These are phyloP conservation scores for Noctua janthe DNA, from an alignment of 2,888 invertebrate species.

Conservation along the genomic window DNA sequence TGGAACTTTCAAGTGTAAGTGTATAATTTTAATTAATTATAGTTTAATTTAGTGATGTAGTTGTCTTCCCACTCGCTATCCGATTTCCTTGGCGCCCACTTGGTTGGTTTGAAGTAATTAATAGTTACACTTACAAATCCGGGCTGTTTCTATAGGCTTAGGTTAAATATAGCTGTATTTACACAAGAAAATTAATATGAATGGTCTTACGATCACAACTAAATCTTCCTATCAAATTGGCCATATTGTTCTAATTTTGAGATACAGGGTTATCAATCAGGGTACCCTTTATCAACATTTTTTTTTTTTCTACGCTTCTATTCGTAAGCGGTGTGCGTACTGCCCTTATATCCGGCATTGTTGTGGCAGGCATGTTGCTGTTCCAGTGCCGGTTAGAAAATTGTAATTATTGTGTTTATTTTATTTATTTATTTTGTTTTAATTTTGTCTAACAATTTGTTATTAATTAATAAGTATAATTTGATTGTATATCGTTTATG, in stretches of 20 bases:
- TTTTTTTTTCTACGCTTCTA: too few species aligned
- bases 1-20: background rate
- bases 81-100: background rate
- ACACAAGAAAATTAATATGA: background rate
- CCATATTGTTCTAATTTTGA: background rate
- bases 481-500: too few species aligned
- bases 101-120: conserved; percentile 29
- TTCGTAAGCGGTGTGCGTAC: too few species aligned
- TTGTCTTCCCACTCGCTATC: conserved; percentile 10
- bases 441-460: too few species aligned
- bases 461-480: too few species aligned
- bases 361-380: too few species aligned
- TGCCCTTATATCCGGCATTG: too few species aligned
- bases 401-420: too few species aligned
- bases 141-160: background rate
- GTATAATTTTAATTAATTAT: conserved; percentile 27
- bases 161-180: background rate
- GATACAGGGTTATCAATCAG: background rate
- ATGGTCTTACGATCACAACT: conserved; percentile 1
- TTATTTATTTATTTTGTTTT: too few species aligned
- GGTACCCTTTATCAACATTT: background rate
- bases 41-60: conserved; percentile 33
- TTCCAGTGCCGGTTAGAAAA: too few species aligned
- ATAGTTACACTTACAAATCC: background rate
- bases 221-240: background rate